phyloP scores from a whole-genome alignment of 1,140 invertebrate genomes.

The Drosophila nigrodunni region DNA sequence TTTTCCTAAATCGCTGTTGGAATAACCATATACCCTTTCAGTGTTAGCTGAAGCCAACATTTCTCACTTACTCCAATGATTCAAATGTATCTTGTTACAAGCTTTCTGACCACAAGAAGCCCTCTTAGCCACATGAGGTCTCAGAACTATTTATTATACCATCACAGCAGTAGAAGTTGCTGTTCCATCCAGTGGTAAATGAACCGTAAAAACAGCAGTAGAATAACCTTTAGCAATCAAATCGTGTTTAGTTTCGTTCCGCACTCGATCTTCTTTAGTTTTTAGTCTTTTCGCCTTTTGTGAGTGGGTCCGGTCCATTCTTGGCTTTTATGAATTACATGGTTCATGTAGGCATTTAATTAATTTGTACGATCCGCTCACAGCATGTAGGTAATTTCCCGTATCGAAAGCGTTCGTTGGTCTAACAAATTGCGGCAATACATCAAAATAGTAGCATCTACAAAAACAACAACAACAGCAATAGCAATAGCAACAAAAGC shows the following conservation, averaged over 20 bases:
- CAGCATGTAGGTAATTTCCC: slow-evolving; percentile 76
- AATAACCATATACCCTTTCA: not conserved
- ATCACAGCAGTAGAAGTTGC: slow-evolving; percentile 18
- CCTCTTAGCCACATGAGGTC: slow-evolving; percentile 60
- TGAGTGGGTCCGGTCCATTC: slow-evolving; percentile 46
- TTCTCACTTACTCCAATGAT: not conserved
- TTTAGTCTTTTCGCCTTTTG: slow-evolving; percentile 11
- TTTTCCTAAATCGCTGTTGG: not conserved
- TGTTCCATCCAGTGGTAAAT: slow-evolving; percentile 36
- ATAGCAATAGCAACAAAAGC: not conserved
- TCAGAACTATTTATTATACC: slow-evolving; percentile 67
- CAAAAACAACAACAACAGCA: not conserved
- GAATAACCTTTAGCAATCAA: slow-evolving; percentile 54
- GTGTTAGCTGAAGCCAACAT: not conserved
- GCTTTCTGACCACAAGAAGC: slow-evolving; percentile 13
- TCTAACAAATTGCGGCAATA: slow-evolving; percentile 75
- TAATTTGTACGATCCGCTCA: slow-evolving; percentile 75
- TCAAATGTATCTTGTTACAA: slow-evolving; percentile 35
- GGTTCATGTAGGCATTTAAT: slow-evolving; percentile 63
- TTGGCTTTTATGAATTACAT: slow-evolving; percentile 37
- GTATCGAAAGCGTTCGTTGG: slow-evolving; percentile 67
- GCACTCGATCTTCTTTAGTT: slow-evolving; percentile 48
- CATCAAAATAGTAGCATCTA: slow-evolving; percentile 57
- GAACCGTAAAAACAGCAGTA: slow-evolving; percentile 63
- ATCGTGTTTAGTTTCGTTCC: slow-evolving; percentile 55